Base-by-base conservation (phyloP, 2,113 vertebrate genomes). In the Sigmodon hispidus region DNA sequence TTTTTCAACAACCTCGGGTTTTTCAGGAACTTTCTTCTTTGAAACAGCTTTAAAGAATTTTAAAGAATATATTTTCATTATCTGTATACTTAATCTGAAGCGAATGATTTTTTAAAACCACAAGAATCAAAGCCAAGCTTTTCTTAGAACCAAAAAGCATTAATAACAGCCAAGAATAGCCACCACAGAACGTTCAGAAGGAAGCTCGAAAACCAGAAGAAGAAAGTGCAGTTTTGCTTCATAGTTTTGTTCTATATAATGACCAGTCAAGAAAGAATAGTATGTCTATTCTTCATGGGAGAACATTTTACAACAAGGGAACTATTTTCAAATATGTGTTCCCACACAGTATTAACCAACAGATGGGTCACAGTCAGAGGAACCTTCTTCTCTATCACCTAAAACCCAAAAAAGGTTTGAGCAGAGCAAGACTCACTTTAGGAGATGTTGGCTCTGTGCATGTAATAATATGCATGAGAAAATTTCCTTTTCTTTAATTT, bases 21-120 rank as follows among this genome's bases (percentile, higher is more conserved):
- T 98, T 97, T 97, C 98, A 87, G 97, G 93, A 96, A 88, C 96
- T 96, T 98, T 99, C 98, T 98, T 98, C 97, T 93, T 98, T 36
- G 95, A 31, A 96, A 98, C 98, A 98, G 98, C 98, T 99, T 98
- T 97, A 98, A 98, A 98, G 97, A 98, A 98, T 97, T 98, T 96
- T 69, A 97, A 73, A 88, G 86, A 94, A 97, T 17, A 95, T 36
- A 83, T 88, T 97, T 98, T 98, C 96, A 98, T 70, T 96, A 97
- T 69, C 95, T 83, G 77, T 17, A 73, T 92, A 13, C 89, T 88
- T 45, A 92, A 69, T 84, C 73, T 3, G 87, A 97, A 95, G 73
- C 72, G 92, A 89, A 80, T 94, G 40, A 88, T 57, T 19, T 63
- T 79, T 59, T n/a, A n/a, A n/a, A n/a, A n/a, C n/a, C n/a, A n/a